Evolutionary conservation across 2,888 invertebrate genomes (phyloP), one percentile per base, ranked within the genome.

Genomic region (Deilephila porcellus): DNA sequence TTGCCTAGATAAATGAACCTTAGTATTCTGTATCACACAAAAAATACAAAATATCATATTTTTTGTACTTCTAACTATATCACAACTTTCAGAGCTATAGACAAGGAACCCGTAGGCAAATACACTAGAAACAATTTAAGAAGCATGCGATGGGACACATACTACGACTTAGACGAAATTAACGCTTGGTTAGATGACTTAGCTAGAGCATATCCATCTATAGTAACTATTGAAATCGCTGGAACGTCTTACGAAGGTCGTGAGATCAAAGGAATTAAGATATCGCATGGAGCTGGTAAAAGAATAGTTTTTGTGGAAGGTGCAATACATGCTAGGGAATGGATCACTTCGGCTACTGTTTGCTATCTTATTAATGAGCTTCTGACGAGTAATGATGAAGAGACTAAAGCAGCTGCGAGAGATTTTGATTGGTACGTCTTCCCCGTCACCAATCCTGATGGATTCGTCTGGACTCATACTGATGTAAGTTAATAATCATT

Each of bases 391-490:
- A 81, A 88, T 1, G 87, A 96, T 76, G 78, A 86, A 0, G 92
- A 93, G 6, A 87, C 95, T 0, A 88, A 88, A 74, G 83, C 90
- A 0, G 91, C 95, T 62, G 96, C 95, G 0, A 89, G 91, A n/a
- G 93, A 92, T 74, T 95, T 93, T 81, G 97, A 97, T 82, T 97
- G 97, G 96, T 97, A 97, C 83, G 94, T 97, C 60, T 95, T 97
- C 76, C 97, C 97, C 0, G 95, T 96, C 1, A 94, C 96, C 14
- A 98, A 98, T 86, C 97, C 97, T 52, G 97, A 98, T 89, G 97
- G 97, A 0, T 98, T 96, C 83, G 95, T 95, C 62, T 97, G 96
- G 91, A 96, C 96, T 0, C 96, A 97, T 85, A 95, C 94, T 17
- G 88, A 86, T n/a, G 96, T 95, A 86, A 85, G 83, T 62, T 63